phyloP scores from a whole-genome alignment of 2,888 invertebrate genomes.

The Diplazon laetatorius region DNA sequence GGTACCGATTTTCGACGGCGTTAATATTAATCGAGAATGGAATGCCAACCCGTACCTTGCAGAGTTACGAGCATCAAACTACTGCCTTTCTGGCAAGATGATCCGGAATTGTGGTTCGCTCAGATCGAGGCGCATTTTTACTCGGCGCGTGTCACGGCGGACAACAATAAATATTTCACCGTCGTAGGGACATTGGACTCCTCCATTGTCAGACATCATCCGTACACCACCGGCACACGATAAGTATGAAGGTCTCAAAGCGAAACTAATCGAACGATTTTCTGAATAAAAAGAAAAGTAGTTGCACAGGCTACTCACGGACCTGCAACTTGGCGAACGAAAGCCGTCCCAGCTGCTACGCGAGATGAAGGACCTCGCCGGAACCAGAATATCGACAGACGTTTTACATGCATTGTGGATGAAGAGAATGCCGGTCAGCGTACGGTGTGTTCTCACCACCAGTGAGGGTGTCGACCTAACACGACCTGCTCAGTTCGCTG shows the following conservation, averaged over 20 bases:
- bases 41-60: too few species aligned
- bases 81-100: constrained; percentile 58
- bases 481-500: not conserved
- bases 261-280: constrained; percentile 53
- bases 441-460: not conserved
- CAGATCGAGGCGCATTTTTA: constrained; percentile 64
- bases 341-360: constrained; percentile 64
- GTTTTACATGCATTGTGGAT: constrained; percentile 56
- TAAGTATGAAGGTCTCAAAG: constrained; percentile 59
- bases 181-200: constrained; percentile 56
- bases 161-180: constrained; percentile 58
- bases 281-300: constrained; percentile 58
- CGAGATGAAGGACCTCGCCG: constrained; percentile 62
- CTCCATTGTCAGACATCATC: constrained; percentile 61
- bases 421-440: not conserved
- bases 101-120: constrained; percentile 62
- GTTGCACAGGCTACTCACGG: constrained; percentile 56
- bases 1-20: too few species aligned
- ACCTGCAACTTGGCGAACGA: constrained; percentile 62
- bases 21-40: too few species aligned
- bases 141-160: constrained; percentile 36
- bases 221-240: constrained; percentile 43
- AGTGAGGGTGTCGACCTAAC: not conserved
- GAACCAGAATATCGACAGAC: constrained; percentile 42
- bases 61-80: constrained; percentile 29